A percentile compares a stretch with the other conserved stretches of the same genome.
phyloP scores from a whole-genome alignment of 2,797 vertebrate species.

The Rhinatrema bivittatum region DNA sequence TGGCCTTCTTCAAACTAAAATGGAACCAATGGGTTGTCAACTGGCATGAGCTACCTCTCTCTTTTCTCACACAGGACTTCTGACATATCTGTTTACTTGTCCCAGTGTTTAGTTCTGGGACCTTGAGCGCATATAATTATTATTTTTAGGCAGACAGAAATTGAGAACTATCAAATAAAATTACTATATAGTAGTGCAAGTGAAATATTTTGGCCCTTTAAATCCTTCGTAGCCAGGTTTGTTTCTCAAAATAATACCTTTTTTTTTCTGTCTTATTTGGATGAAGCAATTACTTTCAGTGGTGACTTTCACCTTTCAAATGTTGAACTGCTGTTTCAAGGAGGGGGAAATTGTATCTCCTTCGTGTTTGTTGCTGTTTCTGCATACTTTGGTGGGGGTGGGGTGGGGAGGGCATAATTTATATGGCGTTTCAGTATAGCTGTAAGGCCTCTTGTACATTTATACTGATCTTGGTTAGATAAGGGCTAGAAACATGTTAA shows the following conservation, averaged over 20 bases:
- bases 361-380: too few relatives aligned
- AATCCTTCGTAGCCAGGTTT: too few relatives aligned
- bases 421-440: slow-evolving; percentile 29
- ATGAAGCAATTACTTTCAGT: slow-evolving; percentile 8
- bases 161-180: slow-evolving; percentile 24
- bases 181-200: slow-evolving; percentile 4
- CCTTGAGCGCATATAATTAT: slow-evolving; percentile 39
- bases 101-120: slow-evolving; percentile 30
- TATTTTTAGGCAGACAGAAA: slow-evolving; percentile 48
- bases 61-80: slow-evolving; percentile 41
- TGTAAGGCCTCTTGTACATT: slow-evolving; percentile 13
- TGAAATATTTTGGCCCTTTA: too few relatives aligned
- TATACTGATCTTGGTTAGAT: slow-evolving; percentile 40
- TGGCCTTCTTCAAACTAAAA: slow-evolving; percentile 22
- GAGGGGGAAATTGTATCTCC: too few relatives aligned
- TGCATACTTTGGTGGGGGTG: slow-evolving; percentile 16
- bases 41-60: slow-evolving; percentile 46
- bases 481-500: slow-evolving; percentile 49
- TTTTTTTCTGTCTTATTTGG: not conserved
- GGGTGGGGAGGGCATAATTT: slow-evolving; percentile 12
- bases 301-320: not conserved
- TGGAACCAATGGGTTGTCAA: slow-evolving; percentile 26
- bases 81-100: slow-evolving; percentile 40
- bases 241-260: too few relatives aligned
- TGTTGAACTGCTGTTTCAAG: too few relatives aligned